Evolutionary conservation across 2,888 invertebrate species (phyloP), one percentile per base, ranked within the genome.

Genomic region (Cyclophora punctaria): DNA sequence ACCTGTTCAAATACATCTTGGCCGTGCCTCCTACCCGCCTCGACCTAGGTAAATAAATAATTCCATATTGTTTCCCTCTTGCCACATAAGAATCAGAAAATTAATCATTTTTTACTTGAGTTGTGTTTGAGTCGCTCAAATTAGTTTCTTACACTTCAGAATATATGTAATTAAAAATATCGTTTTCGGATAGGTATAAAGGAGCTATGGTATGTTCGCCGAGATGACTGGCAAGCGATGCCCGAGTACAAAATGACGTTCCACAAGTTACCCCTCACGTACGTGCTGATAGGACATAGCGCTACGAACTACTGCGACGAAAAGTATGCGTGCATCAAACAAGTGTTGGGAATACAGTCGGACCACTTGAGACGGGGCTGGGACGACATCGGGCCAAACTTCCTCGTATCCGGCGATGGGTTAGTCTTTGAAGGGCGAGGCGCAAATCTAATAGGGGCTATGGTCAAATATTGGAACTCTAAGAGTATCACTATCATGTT

Each of bases 181-280:
- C 60, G 68, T 45, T 64, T 71, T 71, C 66, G 64, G 59, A 55
- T 73, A 86, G 86, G 75, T 80, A 53, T 86, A 57, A 73, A 76
- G 48, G 77, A 75, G 58, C 51, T 69, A 34, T 88, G 88, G 88
- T 87, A 80, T 69, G 69, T 85, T 52, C 79, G 83, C 3, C 80
- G 86, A 3, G 74, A 54, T 20, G 78, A 83, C 50, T 87, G 86
- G 86, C 83, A 83, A 58, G 83, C 87, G 7, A 68, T 80, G 73
- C 69, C 70, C 1, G 58, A 73, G 0, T 80, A 80, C 59, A 56
- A 49, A 3, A 58, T 70, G 44, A 62, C 63, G 0, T 75, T 70
- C 54, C 66, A 80, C 7, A 52, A 65, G 2, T 57, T 81, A 4
- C 86, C 86, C 0, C 59, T 86, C 3, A 47, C 67, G 4, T 60